Conservation (phyloP, 2,113 vertebrate genomes). For the Ochotona curzoniae region DNA sequence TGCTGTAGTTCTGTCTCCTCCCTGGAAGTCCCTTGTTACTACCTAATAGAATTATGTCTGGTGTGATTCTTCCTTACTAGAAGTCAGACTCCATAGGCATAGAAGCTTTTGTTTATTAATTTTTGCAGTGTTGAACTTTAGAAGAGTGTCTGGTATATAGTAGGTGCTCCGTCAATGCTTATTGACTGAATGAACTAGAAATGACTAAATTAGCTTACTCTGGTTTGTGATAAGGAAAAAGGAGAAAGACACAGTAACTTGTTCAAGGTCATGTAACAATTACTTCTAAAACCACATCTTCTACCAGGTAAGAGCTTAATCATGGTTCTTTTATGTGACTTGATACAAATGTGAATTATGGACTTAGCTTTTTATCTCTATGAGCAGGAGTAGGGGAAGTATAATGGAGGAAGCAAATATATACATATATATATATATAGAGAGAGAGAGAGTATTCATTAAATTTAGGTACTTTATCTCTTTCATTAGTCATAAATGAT, state of each 20-base stretch:
- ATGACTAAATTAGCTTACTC: background rate
- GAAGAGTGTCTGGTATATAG: constrained; percentile 31
- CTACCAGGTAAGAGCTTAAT: background rate
- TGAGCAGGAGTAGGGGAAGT: background rate
- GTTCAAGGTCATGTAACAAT: background rate
- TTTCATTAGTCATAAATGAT: background rate
- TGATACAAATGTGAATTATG: constrained; percentile 19
- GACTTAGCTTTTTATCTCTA: background rate
- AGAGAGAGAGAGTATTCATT: background rate
- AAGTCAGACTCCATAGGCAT: background rate
- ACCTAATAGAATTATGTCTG: background rate
- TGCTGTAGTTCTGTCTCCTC: constrained; percentile 2
- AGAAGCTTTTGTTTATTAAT: constrained; percentile 29
- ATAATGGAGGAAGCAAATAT: background rate
- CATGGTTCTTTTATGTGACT: constrained; percentile 57
- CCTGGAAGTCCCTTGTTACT: background rate
- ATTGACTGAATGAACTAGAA: constrained; percentile 33
- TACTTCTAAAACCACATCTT: background rate
- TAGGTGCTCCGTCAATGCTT: constrained; percentile 32
- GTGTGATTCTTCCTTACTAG: background rate
- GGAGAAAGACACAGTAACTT: constrained; percentile 5
- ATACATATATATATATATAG: background rate
- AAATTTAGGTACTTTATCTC: constrained; percentile 24
- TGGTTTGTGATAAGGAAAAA: constrained; percentile 52
- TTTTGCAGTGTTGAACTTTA: background rate